Conservation (phyloP, 2,113 vertebrate genomes). For the Elephas maximus region DNA sequence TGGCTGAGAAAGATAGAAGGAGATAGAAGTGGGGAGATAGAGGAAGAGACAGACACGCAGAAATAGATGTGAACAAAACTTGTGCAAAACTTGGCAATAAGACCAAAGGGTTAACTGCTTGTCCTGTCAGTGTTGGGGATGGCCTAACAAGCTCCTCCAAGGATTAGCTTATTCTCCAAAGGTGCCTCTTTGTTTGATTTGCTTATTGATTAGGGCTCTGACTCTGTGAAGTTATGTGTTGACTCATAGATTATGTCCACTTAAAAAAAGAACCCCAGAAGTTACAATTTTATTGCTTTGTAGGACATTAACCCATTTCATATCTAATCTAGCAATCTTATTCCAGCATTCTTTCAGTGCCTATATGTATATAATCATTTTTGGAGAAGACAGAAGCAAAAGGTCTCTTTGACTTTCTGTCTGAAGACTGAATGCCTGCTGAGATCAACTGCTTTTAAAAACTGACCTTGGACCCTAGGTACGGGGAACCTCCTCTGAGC, state of each 20-base stretch:
- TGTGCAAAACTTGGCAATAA: background rate
- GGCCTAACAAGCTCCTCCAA: too few relatives aligned
- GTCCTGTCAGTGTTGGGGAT: accelerated
- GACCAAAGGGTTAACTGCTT: background rate
- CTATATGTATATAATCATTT: background rate
- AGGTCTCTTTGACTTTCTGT: background rate
- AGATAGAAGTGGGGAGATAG: background rate
- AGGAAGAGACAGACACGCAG: background rate
- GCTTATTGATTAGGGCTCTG: background rate
- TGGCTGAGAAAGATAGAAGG: background rate
- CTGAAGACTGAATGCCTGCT: background rate
- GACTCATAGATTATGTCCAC: background rate
- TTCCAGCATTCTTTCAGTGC: background rate
- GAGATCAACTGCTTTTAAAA: background rate
- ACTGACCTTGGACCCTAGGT: background rate
- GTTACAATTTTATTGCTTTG: background rate
- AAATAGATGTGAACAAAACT: background rate
- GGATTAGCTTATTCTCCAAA: background rate
- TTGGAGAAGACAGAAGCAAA: background rate
- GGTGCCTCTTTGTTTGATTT: background rate
- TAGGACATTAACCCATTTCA: background rate
- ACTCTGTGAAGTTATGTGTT: background rate
- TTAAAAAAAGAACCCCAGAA: background rate
- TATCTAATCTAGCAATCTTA: background rate
- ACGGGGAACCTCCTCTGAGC: background rate